Percentiles rank a stretch among this genome's conserved stretches.
These are phyloP conservation scores for Heliocidaris erythrogramma DNA, from an alignment of 35 echinoderm and acorn worm species.

Conservation along the genomic window DNA sequence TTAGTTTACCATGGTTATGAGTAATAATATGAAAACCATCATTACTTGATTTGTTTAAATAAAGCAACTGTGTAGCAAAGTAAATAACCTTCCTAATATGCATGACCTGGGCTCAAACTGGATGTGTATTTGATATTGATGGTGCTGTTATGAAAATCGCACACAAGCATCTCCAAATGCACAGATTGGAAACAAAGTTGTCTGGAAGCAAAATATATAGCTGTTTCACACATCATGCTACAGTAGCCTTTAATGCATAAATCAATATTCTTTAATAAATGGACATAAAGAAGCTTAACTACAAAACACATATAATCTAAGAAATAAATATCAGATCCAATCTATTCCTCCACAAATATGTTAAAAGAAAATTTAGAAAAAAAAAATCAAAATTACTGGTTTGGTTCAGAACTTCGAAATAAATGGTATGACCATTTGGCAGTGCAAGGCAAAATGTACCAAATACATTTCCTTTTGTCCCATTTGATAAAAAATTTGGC, in stretches of 20 bases:
- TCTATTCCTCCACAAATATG: background rate
- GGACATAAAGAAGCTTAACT: background rate
- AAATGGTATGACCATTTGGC: background rate
- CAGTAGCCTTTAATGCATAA: conserved; percentile 45
- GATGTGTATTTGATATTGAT: conserved; percentile 41
- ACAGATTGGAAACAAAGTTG: background rate
- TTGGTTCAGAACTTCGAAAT: background rate
- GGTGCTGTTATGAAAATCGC: background rate
- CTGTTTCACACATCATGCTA: conserved; percentile 51
- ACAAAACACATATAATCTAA: background rate
- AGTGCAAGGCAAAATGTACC: background rate
- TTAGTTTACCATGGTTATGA: background rate
- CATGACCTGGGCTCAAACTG: background rate
- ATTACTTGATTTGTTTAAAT: background rate
- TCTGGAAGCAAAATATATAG: background rate
- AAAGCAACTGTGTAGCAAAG: background rate
- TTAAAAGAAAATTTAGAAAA: background rate
- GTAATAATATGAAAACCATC: background rate
- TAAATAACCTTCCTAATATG: background rate
- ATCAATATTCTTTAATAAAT: conserved; percentile 26
- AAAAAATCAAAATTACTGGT: background rate
- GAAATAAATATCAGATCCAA: background rate
- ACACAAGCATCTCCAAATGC: conserved; percentile 29
- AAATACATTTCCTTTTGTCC: background rate
- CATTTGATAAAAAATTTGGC: background rate